phyloP scores from a whole-genome alignment of 2,888 invertebrate genomes.

The Nomada lathburiana region DNA sequence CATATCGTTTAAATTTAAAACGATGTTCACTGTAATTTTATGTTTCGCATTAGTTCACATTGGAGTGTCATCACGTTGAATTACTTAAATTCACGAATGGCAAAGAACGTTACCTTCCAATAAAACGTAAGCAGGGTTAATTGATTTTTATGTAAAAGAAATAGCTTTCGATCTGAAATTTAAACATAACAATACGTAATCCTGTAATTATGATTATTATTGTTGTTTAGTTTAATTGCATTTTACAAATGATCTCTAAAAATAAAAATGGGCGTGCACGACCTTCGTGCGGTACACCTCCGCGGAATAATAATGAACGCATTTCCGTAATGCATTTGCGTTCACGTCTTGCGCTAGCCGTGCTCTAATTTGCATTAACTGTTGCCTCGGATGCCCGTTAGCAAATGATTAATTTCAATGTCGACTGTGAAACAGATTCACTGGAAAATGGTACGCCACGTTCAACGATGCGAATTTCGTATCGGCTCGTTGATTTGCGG shows the following conservation, averaged over 20 bases:
- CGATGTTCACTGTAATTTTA: constrained; percentile 3
- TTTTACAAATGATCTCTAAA: background rate
- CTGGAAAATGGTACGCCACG: constrained; percentile 21
- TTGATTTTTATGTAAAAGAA: background rate
- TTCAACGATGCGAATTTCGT: constrained; percentile 34
- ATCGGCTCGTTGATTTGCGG: background rate
- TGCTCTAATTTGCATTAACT: constrained; percentile 67
- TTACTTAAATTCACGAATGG: background rate
- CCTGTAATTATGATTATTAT: constrained; percentile 4
- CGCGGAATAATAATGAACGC: constrained; percentile 40
- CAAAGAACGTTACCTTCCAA: background rate
- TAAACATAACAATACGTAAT: background rate
- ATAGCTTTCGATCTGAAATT: background rate
- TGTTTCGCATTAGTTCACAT: background rate
- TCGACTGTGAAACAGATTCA: constrained; percentile 39
- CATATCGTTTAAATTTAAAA: background rate
- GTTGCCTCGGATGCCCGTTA: constrained; percentile 56
- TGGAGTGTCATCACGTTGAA: background rate
- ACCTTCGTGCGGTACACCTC: constrained; percentile 12
- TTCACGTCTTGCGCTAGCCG: constrained; percentile 44
- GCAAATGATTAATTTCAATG: constrained; percentile 63
- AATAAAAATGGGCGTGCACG: background rate
- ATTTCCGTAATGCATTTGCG: constrained; percentile 43
- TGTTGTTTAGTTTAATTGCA: constrained; percentile 14
- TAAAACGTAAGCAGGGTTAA: background rate